Base-by-base conservation (phyloP, 1,140 invertebrate genomes). In the Drosophila pseudoananassae region DNA sequence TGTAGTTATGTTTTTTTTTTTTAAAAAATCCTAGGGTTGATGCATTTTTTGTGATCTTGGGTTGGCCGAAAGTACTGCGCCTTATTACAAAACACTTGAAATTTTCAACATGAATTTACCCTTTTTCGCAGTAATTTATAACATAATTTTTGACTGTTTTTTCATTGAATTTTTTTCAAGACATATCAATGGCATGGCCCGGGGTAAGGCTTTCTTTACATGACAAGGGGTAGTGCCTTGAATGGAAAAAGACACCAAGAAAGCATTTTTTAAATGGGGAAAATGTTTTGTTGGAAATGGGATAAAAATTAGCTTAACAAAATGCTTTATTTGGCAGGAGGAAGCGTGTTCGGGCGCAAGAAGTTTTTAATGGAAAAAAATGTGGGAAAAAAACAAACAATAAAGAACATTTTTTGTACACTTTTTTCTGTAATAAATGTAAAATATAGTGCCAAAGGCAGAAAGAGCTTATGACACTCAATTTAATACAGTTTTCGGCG, bases 251-350 rank as follows among this genome's bases (percentile, higher is more conserved):
- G 45, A 40, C 75, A 65, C 73, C 7, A 31, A 58, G 66, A 73
- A 82, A 83, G 69, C 38, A 60, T 49, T 68, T 55, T 74, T 58
- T 36, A 29, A 31, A 55, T 49, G 33, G 29, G 20, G 33, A 59
- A 75, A 78, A 60, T 78, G 78, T 82, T 88, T 87, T 83, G 83
- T 88, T 78, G 51, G 50, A 65, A 83, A 88, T 87, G 82, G 82
- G 82, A 87, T 87, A 82, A 88, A 87, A 87, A 87, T 87, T 87
- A 87, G 82, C 82, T 87, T 76, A 78, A 88, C 78, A 88, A 87
- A 87, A 87, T 87, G 82, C 76, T 76, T 88, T 82, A 78, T 87
- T 80, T 85, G 69, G 77, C 76, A 80, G 76, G 76, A 54, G 70
- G 85, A 88, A 87, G 82, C 82, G 82, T 87, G 82, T 88, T 87